phyloP scores from a whole-genome alignment of 2,888 invertebrate genomes.

The Idaea aversata region DNA sequence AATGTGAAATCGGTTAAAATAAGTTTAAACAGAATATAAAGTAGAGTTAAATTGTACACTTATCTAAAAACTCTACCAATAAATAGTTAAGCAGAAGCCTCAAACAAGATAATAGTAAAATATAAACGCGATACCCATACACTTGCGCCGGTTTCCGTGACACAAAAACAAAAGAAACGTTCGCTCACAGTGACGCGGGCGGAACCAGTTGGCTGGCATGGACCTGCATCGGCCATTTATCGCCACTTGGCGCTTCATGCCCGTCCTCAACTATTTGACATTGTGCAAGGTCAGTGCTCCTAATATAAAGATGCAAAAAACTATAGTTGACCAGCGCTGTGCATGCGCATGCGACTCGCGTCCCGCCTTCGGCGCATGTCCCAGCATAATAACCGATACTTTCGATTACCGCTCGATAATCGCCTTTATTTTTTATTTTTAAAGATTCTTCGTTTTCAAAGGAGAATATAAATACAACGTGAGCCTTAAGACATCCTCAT shows the following conservation, averaged over 20 bases:
- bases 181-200: conserved; percentile 29
- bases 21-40: too few relatives aligned
- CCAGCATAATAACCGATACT: conserved; percentile 67
- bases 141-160: conserved; percentile 48
- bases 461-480: conserved; percentile 1
- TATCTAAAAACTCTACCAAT: neutral
- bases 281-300: conserved; percentile 79
- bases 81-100: neutral
- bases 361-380: conserved; percentile 40
- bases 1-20: too few relatives aligned
- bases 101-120: neutral
- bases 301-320: conserved; percentile 76
- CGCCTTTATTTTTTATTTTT: neutral
- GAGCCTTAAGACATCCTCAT: conserved; percentile 21
- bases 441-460: neutral
- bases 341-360: conserved; percentile 49
- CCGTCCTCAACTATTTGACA: conserved; percentile 75
- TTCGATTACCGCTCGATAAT: conserved; percentile 52
- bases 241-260: conserved; percentile 51
- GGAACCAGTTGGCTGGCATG: conserved; percentile 61
- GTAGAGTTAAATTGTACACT: neutral
- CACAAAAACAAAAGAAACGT: conserved; percentile 53
- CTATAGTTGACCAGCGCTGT: conserved; percentile 22
- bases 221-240: conserved; percentile 49
- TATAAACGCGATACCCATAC: conserved; percentile 5